Evolutionary conservation across 2,888 invertebrate species (phyloP), one percentile per base, ranked within the genome.

Genomic region (Abscondita cerata): DNA sequence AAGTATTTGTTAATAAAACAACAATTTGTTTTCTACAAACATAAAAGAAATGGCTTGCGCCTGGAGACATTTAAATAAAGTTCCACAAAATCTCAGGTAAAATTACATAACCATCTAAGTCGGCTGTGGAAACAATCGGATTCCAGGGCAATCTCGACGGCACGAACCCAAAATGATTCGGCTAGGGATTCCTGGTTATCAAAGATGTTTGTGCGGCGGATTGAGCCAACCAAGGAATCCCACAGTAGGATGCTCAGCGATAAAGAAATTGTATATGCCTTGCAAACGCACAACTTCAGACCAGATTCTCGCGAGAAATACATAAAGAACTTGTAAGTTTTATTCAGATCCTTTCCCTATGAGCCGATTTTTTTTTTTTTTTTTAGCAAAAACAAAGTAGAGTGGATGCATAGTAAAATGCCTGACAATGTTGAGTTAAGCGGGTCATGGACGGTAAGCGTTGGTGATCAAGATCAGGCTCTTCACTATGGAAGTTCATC

Each of bases 401-500:
- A 90, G 70, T 85, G 93, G 75, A 87, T 95, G 60, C 88, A 88
- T 70, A 89, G 89, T 72, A 81, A 91, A 34, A 82, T 95, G 18
- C 68, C 69, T 3, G 68, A 75, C 31, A 90, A 91, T 52, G 91
- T 92, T 73, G 92, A 96, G 76, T 83, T 98, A 70, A 91, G 96
- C 19, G 98, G 94, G 56, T 98, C 98, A 73, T 99, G 97, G 95
- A 93, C 92, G 0, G 98, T 98, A 1, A 91, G 92, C 54, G 94
- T 95, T 36, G 99, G 99, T 33, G 98, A 98, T 77, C 92, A 98
- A 84, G 98, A 99, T 83, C 98, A 99, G 82, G 95, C 91, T 13
- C 83, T 99, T 63, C 98, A 99, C 81, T 25, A 25, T 25, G 25
- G 25, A 25, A 25, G 6, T 25, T 25, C 6, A 25, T 6, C 6